Evolutionary conservation across 1,140 invertebrate species (phyloP), one percentile per base, ranked within the genome.

Genomic region (Drosophila dunni): DNA sequence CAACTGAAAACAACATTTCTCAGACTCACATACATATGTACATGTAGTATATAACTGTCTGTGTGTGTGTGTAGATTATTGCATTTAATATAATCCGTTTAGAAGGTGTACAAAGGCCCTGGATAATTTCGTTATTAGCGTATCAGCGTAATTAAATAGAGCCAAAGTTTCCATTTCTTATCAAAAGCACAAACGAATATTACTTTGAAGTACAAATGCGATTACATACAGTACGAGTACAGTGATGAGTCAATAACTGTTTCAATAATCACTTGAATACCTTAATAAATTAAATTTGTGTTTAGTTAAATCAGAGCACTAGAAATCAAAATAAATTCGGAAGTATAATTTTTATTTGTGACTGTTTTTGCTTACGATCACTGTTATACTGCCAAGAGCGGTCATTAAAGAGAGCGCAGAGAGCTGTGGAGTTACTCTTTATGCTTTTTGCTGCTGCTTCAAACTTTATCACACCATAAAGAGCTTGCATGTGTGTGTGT

Each of bases 111-210:
- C 38, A 64, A 63, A 63, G 45, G 34, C n/a, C 46, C n/a, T 7
- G 36, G 45, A 60, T 44, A 60, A 60, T 24, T 50, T 62, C 13
- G 7, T 53, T 36, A 34, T 7, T 15, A 36, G 29, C n/a, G n/a
- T 24, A 24, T 46, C 29, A 34, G 42, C 34, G 9, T 20, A 51
- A n/a, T 40, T 34, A 50, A 63, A 40, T 40, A 29, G 20, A 53
- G 10, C 9, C n/a, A 17, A 53, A 33, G 36, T 51, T 63, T 63
- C 48, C 20, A 63, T 63, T 51, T 34, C 48, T 64, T 64, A 64
- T 64, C 50, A 11, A 7, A 6, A 34, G 6, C 15, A 45, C 62
- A 44, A 53, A 42, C 36, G 51, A 63, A 46, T 40, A 20, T 42
- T 33, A 1, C 40, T 33, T 42, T 57, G 33, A 56, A n/a, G 53